Evolutionary conservation across 2,888 invertebrate species (phyloP).

Genomic region (Merodon equestris): DNA sequence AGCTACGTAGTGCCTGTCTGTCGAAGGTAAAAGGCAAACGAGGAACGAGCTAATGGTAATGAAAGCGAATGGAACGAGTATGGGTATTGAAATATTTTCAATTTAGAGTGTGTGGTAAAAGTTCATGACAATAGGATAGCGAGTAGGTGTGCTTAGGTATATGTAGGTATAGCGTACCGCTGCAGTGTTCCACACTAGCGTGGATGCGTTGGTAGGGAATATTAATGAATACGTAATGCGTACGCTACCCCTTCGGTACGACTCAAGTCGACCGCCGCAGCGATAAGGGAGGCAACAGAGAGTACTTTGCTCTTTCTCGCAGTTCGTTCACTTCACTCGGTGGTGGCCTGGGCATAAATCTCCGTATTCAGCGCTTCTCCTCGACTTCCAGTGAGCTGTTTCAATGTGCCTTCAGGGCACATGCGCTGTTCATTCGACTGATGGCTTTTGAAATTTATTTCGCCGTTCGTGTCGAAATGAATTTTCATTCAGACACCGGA

Average conservation of each 20-base stretch:
- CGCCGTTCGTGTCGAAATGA: slow-evolving; percentile 30
- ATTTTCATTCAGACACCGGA: slow-evolving; percentile 38
- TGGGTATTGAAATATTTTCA: slow-evolving; percentile 61
- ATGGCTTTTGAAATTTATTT: slow-evolving; percentile 5
- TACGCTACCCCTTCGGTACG: slow-evolving; percentile 34
- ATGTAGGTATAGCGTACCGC: slow-evolving; percentile 20
- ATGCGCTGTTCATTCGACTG: slow-evolving; percentile 37
- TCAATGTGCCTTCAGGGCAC: slow-evolving; percentile 11
- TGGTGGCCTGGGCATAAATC: slow-evolving; percentile 46
- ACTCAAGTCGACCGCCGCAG: background rate
- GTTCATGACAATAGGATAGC: slow-evolving; percentile 42
- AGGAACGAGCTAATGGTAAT: background rate
- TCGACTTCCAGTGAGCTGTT: slow-evolving; percentile 25
- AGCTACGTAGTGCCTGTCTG: too few relatives aligned
- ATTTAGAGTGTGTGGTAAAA: slow-evolving; percentile 54
- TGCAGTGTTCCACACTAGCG: slow-evolving; percentile 56
- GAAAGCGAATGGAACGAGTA: slow-evolving; percentile 22
- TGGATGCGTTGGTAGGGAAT: slow-evolving; percentile 35
- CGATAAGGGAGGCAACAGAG: background rate
- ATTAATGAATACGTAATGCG: slow-evolving; percentile 68
- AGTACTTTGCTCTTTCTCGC: slow-evolving; percentile 39
- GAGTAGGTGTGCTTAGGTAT: slow-evolving; percentile 9
- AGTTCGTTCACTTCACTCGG: slow-evolving; percentile 60
- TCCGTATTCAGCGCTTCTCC: slow-evolving; percentile 65
- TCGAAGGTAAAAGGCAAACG: background rate